Conservation (phyloP, 2,888 invertebrate species). For the Phlogophora meticulosa region DNA sequence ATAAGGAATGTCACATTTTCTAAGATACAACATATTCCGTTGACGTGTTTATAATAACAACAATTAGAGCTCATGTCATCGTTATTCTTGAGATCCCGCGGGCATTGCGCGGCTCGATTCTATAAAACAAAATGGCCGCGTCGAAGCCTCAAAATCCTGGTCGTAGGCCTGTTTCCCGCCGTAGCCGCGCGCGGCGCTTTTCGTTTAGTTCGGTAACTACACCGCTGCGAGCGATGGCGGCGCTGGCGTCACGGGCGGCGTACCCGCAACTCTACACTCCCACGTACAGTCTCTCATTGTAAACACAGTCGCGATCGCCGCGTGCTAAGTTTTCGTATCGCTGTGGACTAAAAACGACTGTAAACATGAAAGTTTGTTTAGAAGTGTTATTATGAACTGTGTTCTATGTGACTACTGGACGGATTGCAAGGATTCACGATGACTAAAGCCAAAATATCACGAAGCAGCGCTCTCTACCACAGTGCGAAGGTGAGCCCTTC, state of each 20-base stretch:
- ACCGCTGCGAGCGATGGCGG: constrained; percentile 74
- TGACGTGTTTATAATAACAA: constrained; percentile 74
- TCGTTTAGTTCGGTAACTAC: constrained; percentile 82
- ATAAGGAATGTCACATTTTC: constrained; percentile 58
- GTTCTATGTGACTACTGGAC: constrained; percentile 73
- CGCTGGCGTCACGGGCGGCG: constrained; percentile 80
- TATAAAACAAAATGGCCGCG: constrained; percentile 87
- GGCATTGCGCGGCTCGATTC: constrained; percentile 55
- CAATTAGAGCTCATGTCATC: constrained; percentile 71
- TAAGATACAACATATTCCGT: constrained; percentile 50
- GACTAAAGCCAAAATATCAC: constrained; percentile 91
- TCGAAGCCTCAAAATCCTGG: constrained; percentile 67
- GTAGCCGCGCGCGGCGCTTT: constrained; percentile 78
- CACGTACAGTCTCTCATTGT: constrained; percentile 86
- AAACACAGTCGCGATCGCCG: constrained; percentile 82
- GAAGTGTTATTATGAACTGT: constrained; percentile 83
- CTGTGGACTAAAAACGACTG: constrained; percentile 76
- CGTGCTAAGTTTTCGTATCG: constrained; percentile 78
- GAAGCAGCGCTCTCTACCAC: constrained; percentile 93
- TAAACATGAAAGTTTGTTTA: constrained; percentile 78
- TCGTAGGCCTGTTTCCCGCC: constrained; percentile 71
- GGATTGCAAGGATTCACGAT: constrained; percentile 81
- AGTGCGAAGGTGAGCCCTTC: constrained; percentile 93
- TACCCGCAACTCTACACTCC: constrained; percentile 82
- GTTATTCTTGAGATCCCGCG: constrained; percentile 69